A percentile compares a stretch with the other conserved stretches of the same genome.
phyloP scores from a whole-genome alignment of 1,140 invertebrate species.

The Tachypleus tridentatus region DNA sequence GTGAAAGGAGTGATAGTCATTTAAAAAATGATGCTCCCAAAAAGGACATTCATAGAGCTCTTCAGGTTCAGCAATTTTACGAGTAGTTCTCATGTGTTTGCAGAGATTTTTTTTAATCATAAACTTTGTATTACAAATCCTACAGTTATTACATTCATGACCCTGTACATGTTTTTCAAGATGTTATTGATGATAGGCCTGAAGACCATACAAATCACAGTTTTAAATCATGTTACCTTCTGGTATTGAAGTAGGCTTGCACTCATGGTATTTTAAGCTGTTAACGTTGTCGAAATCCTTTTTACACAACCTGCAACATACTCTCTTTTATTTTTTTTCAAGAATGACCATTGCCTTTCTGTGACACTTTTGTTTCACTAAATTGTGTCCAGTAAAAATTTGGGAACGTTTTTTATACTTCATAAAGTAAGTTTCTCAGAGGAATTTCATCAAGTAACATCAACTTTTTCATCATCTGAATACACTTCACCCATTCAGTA shows the following conservation, averaged over 20 bases:
- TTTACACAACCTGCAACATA: slow-evolving; percentile 1
- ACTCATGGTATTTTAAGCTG: neutral
- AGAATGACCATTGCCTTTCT: no score
- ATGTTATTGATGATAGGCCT: slow-evolving; percentile 7
- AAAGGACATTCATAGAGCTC: slow-evolving; percentile 16
- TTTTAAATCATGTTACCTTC: neutral
- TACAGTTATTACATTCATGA: slow-evolving; percentile 19
- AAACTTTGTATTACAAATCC: slow-evolving; percentile 14
- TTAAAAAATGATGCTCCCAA: slow-evolving; percentile 20
- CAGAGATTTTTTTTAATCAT: slow-evolving; percentile 16
- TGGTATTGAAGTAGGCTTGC: neutral
- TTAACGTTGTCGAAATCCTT: neutral
- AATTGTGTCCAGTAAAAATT: no score
- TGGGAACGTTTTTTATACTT: no score
- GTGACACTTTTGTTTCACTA: no score
- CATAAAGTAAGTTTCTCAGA: no score
- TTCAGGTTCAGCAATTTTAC: slow-evolving; percentile 16
- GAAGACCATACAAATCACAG: slow-evolving; percentile 13
- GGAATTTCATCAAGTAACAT: no score
- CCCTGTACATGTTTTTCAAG: slow-evolving; percentile 14
- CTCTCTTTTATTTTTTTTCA: neutral
- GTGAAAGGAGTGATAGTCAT: slow-evolving; percentile 20
- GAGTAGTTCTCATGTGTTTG: slow-evolving; percentile 14
- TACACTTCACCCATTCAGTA: no score
- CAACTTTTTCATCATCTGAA: no score